Base-by-base conservation (phyloP, 53 echinoderm and acorn worm genomes). In the Antedon mediterranea region DNA sequence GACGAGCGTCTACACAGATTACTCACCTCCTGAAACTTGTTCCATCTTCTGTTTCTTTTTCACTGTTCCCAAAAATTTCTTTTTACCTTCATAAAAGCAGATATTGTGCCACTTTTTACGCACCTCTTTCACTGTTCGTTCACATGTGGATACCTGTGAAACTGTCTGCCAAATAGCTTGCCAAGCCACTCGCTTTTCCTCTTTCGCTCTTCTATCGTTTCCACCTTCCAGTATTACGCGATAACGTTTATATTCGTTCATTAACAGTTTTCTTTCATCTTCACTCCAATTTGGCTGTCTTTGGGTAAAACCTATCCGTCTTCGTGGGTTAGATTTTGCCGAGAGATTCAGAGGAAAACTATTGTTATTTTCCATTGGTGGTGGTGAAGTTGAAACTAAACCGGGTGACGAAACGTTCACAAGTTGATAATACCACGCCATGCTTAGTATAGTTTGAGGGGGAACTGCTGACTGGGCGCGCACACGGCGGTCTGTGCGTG, bases 51-150 rank as follows among this genome's bases (percentile, higher is more conserved):
- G 23, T 57, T 26, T 57, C 57, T 57, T 57, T 57, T n/a, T n/a
- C n/a, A 57, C 23, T 57, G 57, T 57, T 18, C 7, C 2, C 2
- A 18, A 26, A 18, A 18, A 15, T 57, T 26, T 57, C 57, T 23
- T 57, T 57, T 57, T 57, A 18, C 20, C 23, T 57, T 57, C 84
- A 73, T 79, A 83, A 74, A 83, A 83, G 37, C 84, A 83, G 2
- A 83, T 78, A 30, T 83, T 83, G 23, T 83, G 78, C 84, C 84
- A 83, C 57, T 83, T 83, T 78, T 83, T 83, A 23, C 84, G 72
- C 31, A 83, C 79, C 31, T 83, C 84, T 71, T 78, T 79, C 0
- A 83, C 78, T 29, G 78, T 79, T 37, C 84, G 34, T 74, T 73
- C 73, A 37, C 78, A 29, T 8, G 31, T 73, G 9, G 84, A 79